Percentiles rank a stretch among this genome's conserved stretches.
phyloP scores from a whole-genome alignment of 2,888 invertebrate genomes.

The Seira ritae region DNA sequence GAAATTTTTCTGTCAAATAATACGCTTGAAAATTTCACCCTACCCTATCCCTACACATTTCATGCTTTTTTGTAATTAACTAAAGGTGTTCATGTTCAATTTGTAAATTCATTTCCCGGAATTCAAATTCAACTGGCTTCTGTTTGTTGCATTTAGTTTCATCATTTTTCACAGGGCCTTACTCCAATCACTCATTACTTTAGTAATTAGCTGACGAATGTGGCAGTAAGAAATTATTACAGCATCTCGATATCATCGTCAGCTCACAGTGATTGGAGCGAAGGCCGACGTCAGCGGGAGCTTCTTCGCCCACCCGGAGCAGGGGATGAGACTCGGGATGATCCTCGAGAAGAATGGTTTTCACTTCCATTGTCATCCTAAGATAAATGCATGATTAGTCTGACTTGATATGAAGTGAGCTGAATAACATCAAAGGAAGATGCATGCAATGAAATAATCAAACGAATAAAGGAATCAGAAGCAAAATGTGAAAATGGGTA shows the following conservation, averaged over 20 bases:
- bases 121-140: too few relatives aligned
- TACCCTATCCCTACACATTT: too few relatives aligned
- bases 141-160: too few relatives aligned
- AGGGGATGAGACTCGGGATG: constrained; percentile 70
- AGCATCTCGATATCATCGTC: not conserved
- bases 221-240: not conserved
- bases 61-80: too few relatives aligned
- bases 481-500: not conserved
- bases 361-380: constrained; percentile 70
- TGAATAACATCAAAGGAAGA: not conserved
- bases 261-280: not conserved
- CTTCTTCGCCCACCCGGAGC: constrained; percentile 67
- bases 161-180: too few relatives aligned
- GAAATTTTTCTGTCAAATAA: too few relatives aligned
- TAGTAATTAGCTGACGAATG: not conserved
- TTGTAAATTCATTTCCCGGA: too few relatives aligned
- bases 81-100: too few relatives aligned
- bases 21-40: too few relatives aligned
- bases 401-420: not conserved
- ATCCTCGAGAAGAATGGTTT: constrained; percentile 70
- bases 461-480: not conserved
- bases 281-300: constrained; percentile 58
- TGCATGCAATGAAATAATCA: not conserved
- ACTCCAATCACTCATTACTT: not conserved
- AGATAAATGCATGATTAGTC: constrained; percentile 14